Evolutionary conservation across 2,888 invertebrate species (phyloP).

Genomic region (Drosophila mulleri): DNA sequence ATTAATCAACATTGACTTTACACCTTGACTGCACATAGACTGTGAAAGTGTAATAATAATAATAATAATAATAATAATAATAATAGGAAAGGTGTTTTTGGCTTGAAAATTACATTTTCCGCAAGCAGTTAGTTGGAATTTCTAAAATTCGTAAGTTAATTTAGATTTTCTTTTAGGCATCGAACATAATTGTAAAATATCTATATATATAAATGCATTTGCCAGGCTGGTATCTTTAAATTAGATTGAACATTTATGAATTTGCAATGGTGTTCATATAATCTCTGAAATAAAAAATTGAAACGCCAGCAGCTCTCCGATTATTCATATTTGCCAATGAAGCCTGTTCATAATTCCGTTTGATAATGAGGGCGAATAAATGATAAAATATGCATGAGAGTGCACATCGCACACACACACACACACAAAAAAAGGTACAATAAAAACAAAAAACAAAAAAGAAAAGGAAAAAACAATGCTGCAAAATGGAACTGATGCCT

Average conservation of each 20-base stretch:
- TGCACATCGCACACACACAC: background rate
- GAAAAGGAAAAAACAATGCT: background rate
- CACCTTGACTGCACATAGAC: too few relatives aligned
- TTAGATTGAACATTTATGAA: background rate
- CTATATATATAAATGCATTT: background rate
- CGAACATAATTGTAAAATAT: background rate
- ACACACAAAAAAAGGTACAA: background rate
- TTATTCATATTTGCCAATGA: slow-evolving; percentile 60
- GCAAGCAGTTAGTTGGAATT: too few relatives aligned
- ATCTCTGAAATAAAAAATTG: background rate
- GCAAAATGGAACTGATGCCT: slow-evolving; percentile 6
- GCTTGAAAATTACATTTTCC: background rate
- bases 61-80: background rate
- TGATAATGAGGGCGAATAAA: slow-evolving; percentile 57
- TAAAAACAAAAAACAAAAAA: background rate
- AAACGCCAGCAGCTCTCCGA: slow-evolving; percentile 21
- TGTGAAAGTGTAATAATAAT: background rate
- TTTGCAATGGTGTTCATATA: background rate
- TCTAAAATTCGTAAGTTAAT: background rate
- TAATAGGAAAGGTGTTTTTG: background rate
- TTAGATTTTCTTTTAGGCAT: background rate
- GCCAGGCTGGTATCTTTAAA: background rate
- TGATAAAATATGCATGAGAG: slow-evolving; percentile 68
- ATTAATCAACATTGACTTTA: background rate
- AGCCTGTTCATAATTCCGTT: slow-evolving; percentile 35